Evolutionary conservation across 2,797 vertebrate species (phyloP).

Genomic region (Lacerta bilineata): DNA sequence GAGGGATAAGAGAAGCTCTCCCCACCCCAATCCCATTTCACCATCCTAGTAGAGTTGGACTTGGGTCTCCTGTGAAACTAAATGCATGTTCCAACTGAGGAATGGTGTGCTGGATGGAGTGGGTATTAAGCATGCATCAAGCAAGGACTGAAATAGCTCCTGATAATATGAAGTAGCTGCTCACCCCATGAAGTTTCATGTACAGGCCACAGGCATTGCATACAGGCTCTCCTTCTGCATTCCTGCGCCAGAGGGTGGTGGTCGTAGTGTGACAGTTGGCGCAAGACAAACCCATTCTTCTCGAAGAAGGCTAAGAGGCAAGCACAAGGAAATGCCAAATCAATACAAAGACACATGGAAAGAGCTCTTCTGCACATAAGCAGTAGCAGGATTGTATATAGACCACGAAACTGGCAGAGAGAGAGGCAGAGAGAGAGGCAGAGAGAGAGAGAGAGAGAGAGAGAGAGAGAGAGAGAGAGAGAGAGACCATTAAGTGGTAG

Average conservation of each 20-base stretch:
- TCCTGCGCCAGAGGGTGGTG: constrained; percentile 97
- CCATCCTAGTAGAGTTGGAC: not conserved
- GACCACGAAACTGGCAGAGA: not conserved
- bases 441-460: no score
- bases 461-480: no score
- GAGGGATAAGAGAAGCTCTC: not conserved
- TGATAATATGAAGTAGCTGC: constrained; percentile 1
- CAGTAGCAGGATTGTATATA: not conserved
- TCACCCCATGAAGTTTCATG: constrained; percentile 97
- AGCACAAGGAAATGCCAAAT: constrained; percentile 34
- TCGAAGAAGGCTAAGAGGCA: constrained; percentile 89
- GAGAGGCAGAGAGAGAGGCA: no score
- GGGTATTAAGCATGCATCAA: not conserved
- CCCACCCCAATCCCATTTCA: no score
- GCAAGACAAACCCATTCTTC: constrained; percentile 95
- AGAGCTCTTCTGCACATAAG: not conserved
- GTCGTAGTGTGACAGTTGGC: constrained; percentile 98
- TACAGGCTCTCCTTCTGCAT: constrained; percentile 97
- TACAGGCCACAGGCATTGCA: constrained; percentile 99
- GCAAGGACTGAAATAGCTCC: not conserved
- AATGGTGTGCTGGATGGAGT: not conserved
- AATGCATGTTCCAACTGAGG: not conserved
- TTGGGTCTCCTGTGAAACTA: not conserved
- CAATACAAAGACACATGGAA: not conserved
- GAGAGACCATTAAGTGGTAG: not conserved